Percentiles rank a stretch among this genome's conserved stretches.
These are phyloP conservation scores for Mesitornis unicolor DNA, from an alignment of 2,113 vertebrate genomes.

Conservation along the genomic window DNA sequence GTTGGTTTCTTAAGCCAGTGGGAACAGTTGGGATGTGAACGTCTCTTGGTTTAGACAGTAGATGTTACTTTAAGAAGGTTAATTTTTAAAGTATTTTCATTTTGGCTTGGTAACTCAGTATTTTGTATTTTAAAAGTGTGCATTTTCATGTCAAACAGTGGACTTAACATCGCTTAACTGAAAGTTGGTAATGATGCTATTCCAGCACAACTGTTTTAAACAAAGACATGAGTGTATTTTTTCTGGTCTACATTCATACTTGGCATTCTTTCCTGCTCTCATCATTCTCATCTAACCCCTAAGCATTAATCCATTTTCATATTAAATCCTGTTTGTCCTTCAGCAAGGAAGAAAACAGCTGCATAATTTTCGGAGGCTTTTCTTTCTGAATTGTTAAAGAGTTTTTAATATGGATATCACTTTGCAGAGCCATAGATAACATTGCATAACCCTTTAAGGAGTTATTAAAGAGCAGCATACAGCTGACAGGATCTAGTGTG, in stretches of 20 bases:
- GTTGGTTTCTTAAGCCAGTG: not conserved
- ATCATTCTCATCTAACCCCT: conserved; percentile 26
- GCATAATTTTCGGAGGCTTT: conserved; percentile 7
- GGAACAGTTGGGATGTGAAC: not conserved
- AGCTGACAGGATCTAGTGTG: not conserved
- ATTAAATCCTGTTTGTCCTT: conserved; percentile 56
- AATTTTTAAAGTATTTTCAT: not conserved
- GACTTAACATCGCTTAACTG: not conserved
- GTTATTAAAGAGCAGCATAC: not conserved
- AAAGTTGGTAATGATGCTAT: not conserved
- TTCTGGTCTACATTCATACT: not conserved
- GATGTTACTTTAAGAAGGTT: not conserved
- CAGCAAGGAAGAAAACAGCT: conserved; percentile 20
- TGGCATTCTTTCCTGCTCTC: conserved; percentile 35
- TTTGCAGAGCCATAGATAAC: not conserved
- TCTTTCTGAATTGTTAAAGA: conserved; percentile 35
- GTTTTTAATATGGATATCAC: conserved; percentile 26
- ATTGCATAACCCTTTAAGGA: not conserved
- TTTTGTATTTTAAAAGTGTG: not conserved
- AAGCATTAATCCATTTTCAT: conserved; percentile 57
- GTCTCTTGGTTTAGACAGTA: not conserved
- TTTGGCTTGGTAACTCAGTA: not conserved
- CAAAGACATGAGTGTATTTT: not conserved
- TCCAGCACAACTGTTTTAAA: not conserved
- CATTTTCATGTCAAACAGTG: not conserved